Evolutionary conservation across 2,113 vertebrate genomes (phyloP).

Genomic region (Lampris megalopsis): DNA sequence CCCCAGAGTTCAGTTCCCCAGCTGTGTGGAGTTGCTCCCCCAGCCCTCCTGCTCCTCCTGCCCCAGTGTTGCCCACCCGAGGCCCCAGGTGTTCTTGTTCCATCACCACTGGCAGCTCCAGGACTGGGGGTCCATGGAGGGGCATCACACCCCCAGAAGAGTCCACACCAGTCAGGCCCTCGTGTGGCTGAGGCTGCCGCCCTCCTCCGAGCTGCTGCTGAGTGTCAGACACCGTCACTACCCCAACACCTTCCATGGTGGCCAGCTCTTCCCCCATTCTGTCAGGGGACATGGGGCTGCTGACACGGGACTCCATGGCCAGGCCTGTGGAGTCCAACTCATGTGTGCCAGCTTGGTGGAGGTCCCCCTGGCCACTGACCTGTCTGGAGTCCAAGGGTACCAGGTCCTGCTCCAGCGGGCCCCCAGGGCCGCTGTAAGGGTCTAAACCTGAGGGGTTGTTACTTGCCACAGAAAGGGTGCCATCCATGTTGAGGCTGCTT

Average conservation of each 20-base stretch:
- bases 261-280: conserved; percentile 90
- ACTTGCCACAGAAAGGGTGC: conserved; percentile 88
- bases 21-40: conserved; percentile 90
- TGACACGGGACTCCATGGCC: conserved; percentile 92
- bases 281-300: conserved; percentile 94
- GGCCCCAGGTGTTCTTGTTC: conserved; percentile 90
- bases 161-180: conserved; percentile 86
- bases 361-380: conserved; percentile 87
- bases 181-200: conserved; percentile 85
- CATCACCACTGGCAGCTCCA: conserved; percentile 96
- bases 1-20: conserved; percentile 87
- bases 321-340: conserved; percentile 90
- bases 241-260: conserved; percentile 88
- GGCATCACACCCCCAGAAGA: conserved; percentile 89
- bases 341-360: conserved; percentile 89
- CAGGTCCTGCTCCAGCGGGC: conserved; percentile 91
- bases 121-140: conserved; percentile 85
- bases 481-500: conserved; percentile 93
- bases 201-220: conserved; percentile 84
- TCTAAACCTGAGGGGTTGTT: conserved; percentile 90
- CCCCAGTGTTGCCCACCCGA: conserved; percentile 81
- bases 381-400: conserved; percentile 93
- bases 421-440: conserved; percentile 88
- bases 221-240: conserved; percentile 85
- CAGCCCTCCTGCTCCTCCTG: conserved; percentile 85